Evolutionary conservation across 2,888 invertebrate genomes (phyloP).

Genomic region (Ethmia dodecea): DNA sequence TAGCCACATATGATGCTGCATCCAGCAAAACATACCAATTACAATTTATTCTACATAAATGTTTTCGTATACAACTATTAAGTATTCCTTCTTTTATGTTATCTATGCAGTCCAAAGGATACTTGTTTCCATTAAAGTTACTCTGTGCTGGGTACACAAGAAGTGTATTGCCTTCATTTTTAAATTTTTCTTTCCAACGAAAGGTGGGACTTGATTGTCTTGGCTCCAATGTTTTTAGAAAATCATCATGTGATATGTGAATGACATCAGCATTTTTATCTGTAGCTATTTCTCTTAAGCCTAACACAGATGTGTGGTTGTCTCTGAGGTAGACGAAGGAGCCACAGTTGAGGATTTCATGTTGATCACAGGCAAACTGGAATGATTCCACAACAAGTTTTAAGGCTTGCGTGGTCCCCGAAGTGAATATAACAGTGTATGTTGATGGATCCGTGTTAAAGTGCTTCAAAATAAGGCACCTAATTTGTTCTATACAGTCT

Average conservation of each 20-base stretch:
- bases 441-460: slow-evolving; percentile 89
- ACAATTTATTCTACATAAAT: slow-evolving; percentile 52
- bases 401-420: slow-evolving; percentile 92
- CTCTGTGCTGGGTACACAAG: slow-evolving; percentile 95
- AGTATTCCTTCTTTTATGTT: slow-evolving; percentile 79
- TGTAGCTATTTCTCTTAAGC: slow-evolving; percentile 88
- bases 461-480: slow-evolving; percentile 89
- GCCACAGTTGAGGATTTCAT: slow-evolving; percentile 57
- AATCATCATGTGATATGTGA: slow-evolving; percentile 78
- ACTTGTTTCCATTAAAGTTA: slow-evolving; percentile 96
- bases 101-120: slow-evolving; percentile 86
- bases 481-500: slow-evolving; percentile 90
- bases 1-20: slow-evolving; percentile 89
- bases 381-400: slow-evolving; percentile 92
- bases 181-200: slow-evolving; percentile 24
- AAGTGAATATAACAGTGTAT: slow-evolving; percentile 95
- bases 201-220: background rate
- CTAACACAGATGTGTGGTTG: slow-evolving; percentile 97
- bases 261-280: slow-evolving; percentile 72
- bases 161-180: slow-evolving; percentile 66
- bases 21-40: slow-evolving; percentile 90
- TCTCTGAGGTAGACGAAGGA: slow-evolving; percentile 90
- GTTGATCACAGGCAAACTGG: slow-evolving; percentile 62
- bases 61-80: slow-evolving; percentile 52
- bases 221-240: slow-evolving; percentile 52